Evolutionary conservation across 2,888 invertebrate genomes (phyloP).

Genomic region (Pinctada fucata): DNA sequence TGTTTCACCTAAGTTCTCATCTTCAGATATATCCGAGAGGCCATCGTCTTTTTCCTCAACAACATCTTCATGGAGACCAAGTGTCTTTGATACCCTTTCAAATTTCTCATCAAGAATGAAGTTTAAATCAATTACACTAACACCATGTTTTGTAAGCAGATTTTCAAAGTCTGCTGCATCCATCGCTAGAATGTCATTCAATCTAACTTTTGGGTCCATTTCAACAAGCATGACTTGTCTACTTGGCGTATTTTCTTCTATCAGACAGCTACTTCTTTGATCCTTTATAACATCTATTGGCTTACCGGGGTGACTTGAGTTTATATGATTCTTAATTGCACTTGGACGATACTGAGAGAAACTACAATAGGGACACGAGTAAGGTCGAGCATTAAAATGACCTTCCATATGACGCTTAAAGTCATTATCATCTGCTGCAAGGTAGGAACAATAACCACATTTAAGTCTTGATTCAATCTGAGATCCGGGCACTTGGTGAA

Average conservation of each 20-base stretch:
- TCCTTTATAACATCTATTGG: constrained; percentile 39
- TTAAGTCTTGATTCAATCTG: constrained; percentile 51
- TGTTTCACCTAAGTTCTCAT: constrained; percentile 9
- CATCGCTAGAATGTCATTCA: constrained; percentile 31
- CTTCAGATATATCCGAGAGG: neutral
- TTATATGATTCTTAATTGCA: constrained; percentile 43
- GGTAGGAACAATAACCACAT: constrained; percentile 62
- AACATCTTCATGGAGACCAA: constrained; percentile 31
- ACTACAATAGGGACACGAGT: constrained; percentile 59
- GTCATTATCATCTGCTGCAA: constrained; percentile 51
- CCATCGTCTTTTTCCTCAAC: constrained; percentile 16
- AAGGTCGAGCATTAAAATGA: constrained; percentile 55
- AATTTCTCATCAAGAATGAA: constrained; percentile 38
- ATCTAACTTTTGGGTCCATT: constrained; percentile 36
- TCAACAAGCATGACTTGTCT: constrained; percentile 36
- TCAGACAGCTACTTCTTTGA: constrained; percentile 30
- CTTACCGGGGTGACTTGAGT: constrained; percentile 39
- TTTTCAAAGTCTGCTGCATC: constrained; percentile 35
- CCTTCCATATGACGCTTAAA: constrained; percentile 55
- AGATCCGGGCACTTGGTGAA: constrained; percentile 45
- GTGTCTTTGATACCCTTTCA: constrained; percentile 31
- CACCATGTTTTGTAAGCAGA: constrained; percentile 31
- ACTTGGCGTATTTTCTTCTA: constrained; percentile 13
- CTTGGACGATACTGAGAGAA: constrained; percentile 42
- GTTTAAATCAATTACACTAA: constrained; percentile 34